phyloP scores from a whole-genome alignment of 2,888 invertebrate genomes.

The Diaphora mendica region DNA sequence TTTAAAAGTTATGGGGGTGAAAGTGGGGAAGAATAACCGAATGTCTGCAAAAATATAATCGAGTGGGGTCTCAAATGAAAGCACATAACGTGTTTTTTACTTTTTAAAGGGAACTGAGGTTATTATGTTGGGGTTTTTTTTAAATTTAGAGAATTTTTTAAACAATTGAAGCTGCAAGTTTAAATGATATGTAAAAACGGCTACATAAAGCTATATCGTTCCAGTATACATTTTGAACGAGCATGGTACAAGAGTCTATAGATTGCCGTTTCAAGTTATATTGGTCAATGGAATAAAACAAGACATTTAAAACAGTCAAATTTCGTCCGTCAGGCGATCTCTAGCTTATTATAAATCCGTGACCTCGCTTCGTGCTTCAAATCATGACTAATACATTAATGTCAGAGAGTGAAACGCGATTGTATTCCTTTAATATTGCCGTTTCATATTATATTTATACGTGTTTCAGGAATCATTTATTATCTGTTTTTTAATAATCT shows the following conservation, averaged over 20 bases:
- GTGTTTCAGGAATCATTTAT: background rate
- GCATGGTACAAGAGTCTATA: background rate
- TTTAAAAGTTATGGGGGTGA: too few relatives aligned
- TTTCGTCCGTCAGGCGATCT: background rate
- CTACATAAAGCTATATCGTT: background rate
- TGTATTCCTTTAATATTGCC: slow-evolving; percentile 2
- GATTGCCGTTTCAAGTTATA: background rate
- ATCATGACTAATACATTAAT: slow-evolving; percentile 5
- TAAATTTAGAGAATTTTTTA: too few relatives aligned
- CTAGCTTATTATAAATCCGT: slow-evolving; percentile 1
- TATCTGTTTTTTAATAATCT: background rate
- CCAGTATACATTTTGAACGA: background rate
- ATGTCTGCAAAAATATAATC: too few relatives aligned
- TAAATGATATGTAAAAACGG: too few relatives aligned
- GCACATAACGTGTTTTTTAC: too few relatives aligned
- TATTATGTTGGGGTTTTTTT: too few relatives aligned
- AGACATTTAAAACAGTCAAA: background rate
- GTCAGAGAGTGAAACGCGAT: slow-evolving; percentile 6
- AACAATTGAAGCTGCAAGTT: too few relatives aligned
- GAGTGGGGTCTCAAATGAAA: too few relatives aligned
- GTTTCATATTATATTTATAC: background rate
- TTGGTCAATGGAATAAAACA: background rate
- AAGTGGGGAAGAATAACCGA: too few relatives aligned
- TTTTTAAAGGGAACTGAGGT: too few relatives aligned
- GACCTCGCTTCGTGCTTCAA: slow-evolving; percentile 5